Percentiles rank a stretch among this genome's conserved stretches.
Conservation (phyloP, 1,140 invertebrate genomes). For the Bombus pyrosoma region DNA sequence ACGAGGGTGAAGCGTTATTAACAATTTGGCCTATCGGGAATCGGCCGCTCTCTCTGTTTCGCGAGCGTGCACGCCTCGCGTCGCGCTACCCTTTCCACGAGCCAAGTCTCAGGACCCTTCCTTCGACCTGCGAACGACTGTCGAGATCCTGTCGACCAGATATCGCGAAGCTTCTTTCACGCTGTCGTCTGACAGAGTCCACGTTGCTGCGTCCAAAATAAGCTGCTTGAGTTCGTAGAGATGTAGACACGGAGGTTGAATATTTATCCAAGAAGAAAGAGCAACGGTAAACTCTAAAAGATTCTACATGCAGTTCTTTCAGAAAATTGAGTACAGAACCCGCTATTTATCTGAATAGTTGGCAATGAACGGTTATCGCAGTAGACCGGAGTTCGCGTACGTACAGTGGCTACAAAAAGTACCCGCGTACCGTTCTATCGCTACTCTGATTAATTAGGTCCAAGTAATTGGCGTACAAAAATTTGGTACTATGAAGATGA, state of each 20-base stretch:
- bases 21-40: slow-evolving; percentile 77
- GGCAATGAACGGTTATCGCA: too few species aligned
- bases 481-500: too few species aligned
- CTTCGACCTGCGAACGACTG: slow-evolving; percentile 49
- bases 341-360: neutral
- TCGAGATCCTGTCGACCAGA: slow-evolving; percentile 41
- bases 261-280: neutral
- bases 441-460: too few species aligned
- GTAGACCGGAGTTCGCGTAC: too few species aligned
- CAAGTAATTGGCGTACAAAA: too few species aligned
- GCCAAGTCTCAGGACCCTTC: slow-evolving; percentile 3
- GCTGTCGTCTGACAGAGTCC: neutral
- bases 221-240: neutral
- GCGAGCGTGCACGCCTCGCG: slow-evolving; percentile 6
- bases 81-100: slow-evolving; percentile 7
- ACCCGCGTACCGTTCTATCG: too few species aligned
- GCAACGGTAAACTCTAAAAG: neutral
- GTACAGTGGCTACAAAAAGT: too few species aligned
- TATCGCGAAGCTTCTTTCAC: slow-evolving; percentile 24
- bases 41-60: slow-evolving; percentile 11
- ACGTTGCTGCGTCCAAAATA: neutral
- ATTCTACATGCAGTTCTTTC: neutral
- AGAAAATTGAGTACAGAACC: neutral
- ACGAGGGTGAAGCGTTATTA: slow-evolving; percentile 79
- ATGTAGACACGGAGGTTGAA: neutral